Evolutionary conservation across 1,140 invertebrate species (phyloP).

Genomic region (Popillia japonica): DNA sequence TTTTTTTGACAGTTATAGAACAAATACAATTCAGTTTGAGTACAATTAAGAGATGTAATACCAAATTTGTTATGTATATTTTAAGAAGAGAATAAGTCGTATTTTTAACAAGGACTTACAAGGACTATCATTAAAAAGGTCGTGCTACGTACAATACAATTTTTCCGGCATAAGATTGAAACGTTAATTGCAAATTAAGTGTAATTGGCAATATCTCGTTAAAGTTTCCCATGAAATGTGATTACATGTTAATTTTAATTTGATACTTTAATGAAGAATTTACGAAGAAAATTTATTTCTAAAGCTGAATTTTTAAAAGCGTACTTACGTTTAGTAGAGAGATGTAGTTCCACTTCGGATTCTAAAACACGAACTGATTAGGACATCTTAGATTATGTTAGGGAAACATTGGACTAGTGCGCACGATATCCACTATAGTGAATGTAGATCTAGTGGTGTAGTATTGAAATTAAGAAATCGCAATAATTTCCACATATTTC

Average conservation of each 20-base stretch:
- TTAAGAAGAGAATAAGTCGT: too few species aligned
- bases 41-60: too few species aligned
- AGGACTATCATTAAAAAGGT: background rate
- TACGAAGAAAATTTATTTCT: background rate
- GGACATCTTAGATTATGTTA: background rate
- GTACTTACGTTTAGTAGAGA: background rate
- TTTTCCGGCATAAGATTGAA: background rate
- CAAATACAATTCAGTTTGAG: too few species aligned
- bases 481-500: background rate
- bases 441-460: background rate
- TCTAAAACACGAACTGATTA: background rate
- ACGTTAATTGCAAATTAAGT: constrained; percentile 11
- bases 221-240: background rate
- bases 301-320: background rate
- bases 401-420: constrained; percentile 9
- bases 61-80: too few species aligned
- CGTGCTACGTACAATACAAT: background rate
- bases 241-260: background rate
- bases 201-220: background rate
- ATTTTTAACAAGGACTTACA: too few species aligned
- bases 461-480: constrained; percentile 2
- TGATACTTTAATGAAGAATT: constrained; percentile 18
- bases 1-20: too few species aligned
- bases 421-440: background rate
- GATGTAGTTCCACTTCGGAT: background rate